Percentiles rank a stretch among this genome's conserved stretches.
phyloP scores from a whole-genome alignment of 53 echinoderm and acorn worm species.

The Hippasteria phrygiana region DNA sequence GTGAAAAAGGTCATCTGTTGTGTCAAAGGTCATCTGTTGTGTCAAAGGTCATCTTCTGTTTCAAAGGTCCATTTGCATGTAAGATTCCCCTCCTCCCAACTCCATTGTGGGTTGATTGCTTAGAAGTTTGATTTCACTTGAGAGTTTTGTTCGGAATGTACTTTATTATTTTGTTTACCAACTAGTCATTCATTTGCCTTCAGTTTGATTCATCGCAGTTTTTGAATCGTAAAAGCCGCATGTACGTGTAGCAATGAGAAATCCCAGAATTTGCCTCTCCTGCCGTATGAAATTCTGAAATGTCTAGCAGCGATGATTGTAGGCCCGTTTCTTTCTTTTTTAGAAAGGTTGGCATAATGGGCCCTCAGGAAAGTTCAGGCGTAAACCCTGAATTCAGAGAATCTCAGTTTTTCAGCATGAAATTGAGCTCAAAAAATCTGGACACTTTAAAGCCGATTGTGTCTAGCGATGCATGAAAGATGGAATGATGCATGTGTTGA shows the following conservation, averaged over 20 bases:
- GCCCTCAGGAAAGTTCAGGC: too few species aligned
- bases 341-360: too few species aligned
- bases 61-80: slow-evolving; percentile 29
- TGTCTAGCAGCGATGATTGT: too few species aligned
- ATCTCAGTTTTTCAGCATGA: too few species aligned
- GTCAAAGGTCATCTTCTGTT: slow-evolving; percentile 26
- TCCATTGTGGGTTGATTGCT: background rate
- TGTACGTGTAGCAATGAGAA: too few species aligned
- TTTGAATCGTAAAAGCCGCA: too few species aligned
- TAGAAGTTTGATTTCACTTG: background rate
- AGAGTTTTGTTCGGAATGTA: background rate
- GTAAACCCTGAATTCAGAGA: too few species aligned
- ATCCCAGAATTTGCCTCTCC: too few species aligned
- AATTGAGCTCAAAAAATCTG: too few species aligned
- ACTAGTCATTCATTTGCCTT: background rate
- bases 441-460: background rate
- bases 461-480: background rate
- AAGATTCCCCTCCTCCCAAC: background rate
- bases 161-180: background rate
- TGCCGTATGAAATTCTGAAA: too few species aligned
- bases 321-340: too few species aligned
- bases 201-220: background rate
- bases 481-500: background rate
- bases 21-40: slow-evolving; percentile 46
- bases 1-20: slow-evolving; percentile 10